Percentiles rank a stretch among this genome's conserved stretches.
phyloP scores from a whole-genome alignment of 1,140 invertebrate species.

The Leptinotarsa undecemlineata region DNA sequence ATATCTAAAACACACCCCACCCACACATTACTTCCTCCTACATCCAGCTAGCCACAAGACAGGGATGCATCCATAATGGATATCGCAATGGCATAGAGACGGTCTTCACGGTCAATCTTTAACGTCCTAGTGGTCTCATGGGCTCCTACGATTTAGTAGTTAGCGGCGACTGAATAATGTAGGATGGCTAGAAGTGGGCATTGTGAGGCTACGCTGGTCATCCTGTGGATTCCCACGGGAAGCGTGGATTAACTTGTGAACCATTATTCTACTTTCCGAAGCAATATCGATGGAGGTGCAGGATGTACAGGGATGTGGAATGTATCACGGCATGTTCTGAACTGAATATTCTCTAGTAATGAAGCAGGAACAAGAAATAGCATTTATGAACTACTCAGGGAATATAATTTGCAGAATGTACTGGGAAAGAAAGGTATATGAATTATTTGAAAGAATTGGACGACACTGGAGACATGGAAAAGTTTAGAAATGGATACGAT shows the following conservation, averaged over 20 bases:
- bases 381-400: too few relatives aligned
- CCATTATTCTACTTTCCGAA: slow-evolving; percentile 41
- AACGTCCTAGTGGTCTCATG: slow-evolving; percentile 20
- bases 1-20: not conserved
- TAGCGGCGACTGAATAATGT: slow-evolving; percentile 48
- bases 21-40: not conserved
- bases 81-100: slow-evolving; percentile 12
- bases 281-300: not conserved
- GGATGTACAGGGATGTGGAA: not conserved
- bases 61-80: slow-evolving; percentile 19
- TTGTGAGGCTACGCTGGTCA: slow-evolving; percentile 44
- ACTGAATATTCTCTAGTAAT: too few relatives aligned
- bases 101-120: slow-evolving; percentile 21
- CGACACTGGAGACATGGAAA: too few relatives aligned
- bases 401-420: too few relatives aligned
- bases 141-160: slow-evolving; percentile 42
- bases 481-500: too few relatives aligned
- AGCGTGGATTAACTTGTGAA: slow-evolving; percentile 46
- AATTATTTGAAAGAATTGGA: too few relatives aligned
- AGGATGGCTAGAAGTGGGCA: slow-evolving; percentile 41
- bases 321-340: too few relatives aligned
- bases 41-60: not conserved
- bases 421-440: too few relatives aligned
- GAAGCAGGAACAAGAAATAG: too few relatives aligned
- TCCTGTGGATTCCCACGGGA: slow-evolving; percentile 41